Evolutionary conservation across 2,113 vertebrate genomes (phyloP).

Genomic region (Paradoxurus hermaphroditus): DNA sequence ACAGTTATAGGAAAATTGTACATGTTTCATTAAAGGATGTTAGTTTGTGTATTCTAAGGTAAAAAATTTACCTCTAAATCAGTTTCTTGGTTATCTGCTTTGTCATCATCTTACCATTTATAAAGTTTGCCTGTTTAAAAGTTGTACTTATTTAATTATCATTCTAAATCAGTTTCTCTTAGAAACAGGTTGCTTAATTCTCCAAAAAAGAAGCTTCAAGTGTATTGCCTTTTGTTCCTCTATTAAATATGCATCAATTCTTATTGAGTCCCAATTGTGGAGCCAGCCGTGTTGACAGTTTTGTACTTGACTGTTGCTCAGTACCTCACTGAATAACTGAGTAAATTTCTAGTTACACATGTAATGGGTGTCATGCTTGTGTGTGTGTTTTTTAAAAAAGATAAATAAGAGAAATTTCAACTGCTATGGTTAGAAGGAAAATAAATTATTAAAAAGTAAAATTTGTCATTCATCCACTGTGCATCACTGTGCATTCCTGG

Average conservation of each 20-base stretch:
- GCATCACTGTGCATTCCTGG: background rate
- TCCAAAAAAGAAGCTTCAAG: background rate
- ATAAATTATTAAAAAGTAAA: conserved; percentile 3
- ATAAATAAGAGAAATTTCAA: background rate
- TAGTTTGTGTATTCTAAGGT: background rate
- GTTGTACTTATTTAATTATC: conserved; percentile 28
- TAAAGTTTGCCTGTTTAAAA: conserved; percentile 9
- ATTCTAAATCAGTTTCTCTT: background rate
- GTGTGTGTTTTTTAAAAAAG: background rate
- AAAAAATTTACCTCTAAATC: background rate
- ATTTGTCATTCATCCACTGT: background rate
- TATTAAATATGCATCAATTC: background rate
- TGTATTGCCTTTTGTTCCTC: conserved; percentile 14
- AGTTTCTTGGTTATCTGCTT: background rate
- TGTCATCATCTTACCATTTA: background rate
- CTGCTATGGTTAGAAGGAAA: conserved; percentile 15
- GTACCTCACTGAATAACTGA: conserved; percentile 23
- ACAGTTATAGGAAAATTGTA: background rate
- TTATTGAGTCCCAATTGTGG: background rate
- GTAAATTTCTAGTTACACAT: conserved; percentile 35
- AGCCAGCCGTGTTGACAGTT: background rate
- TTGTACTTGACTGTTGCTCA: background rate
- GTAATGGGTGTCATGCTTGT: background rate
- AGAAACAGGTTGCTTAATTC: conserved; percentile 40
- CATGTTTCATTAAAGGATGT: background rate